Evolutionary conservation across 2,113 vertebrate genomes (phyloP).

Genomic region (Gorsachius goisagi): DNA sequence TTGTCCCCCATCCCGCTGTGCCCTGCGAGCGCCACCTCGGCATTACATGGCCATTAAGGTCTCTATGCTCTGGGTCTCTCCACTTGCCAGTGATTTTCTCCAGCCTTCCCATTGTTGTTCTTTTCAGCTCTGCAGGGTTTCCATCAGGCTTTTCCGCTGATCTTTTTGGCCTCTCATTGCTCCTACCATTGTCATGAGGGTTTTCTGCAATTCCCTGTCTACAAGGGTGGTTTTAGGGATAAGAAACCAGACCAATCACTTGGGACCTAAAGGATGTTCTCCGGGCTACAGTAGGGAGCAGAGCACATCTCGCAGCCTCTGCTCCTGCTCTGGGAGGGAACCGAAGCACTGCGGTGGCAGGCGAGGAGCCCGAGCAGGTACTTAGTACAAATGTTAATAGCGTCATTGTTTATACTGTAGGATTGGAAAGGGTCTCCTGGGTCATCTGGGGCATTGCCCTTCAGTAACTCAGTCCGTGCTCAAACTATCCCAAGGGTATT

Average conservation of each 20-base stretch:
- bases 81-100: neutral
- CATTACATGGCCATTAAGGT: neutral
- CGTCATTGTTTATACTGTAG: constrained; percentile 58
- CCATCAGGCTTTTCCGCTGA: neutral
- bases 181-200: neutral
- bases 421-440: constrained; percentile 65
- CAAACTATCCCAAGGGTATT: constrained; percentile 58
- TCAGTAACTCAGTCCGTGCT: constrained; percentile 60
- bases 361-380: constrained; percentile 9
- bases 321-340: neutral
- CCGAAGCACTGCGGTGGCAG: fast-evolving
- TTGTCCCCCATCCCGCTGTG: neutral
- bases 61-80: neutral
- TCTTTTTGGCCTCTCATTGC: neutral
- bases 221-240: neutral
- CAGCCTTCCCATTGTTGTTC: neutral
- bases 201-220: neutral
- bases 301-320: neutral
- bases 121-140: neutral
- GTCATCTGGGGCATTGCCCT: constrained; percentile 64
- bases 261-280: neutral
- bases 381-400: constrained; percentile 60
- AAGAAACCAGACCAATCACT: neutral
- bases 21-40: neutral
- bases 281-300: neutral